Evolutionary conservation across 2,888 invertebrate species (phyloP).

Genomic region (Atethmia centrago): DNA sequence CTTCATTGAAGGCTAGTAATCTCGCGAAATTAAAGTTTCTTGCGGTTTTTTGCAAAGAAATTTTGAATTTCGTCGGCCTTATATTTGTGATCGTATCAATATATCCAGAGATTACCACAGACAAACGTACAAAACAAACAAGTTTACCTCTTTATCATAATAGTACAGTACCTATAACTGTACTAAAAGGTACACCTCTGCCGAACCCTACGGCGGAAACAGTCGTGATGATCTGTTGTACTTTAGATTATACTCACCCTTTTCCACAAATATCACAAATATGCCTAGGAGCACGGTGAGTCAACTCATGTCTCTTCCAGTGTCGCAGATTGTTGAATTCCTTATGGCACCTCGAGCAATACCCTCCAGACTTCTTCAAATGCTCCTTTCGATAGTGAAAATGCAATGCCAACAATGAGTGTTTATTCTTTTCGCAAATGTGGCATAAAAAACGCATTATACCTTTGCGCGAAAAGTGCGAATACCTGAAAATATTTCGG

Average conservation of each 20-base stretch:
- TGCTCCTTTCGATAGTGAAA: constrained; percentile 80
- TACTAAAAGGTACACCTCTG: background rate
- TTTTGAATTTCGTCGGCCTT: background rate
- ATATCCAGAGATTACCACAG: background rate
- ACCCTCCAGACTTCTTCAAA: constrained; percentile 75
- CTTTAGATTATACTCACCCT: constrained; percentile 66
- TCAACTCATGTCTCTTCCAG: constrained; percentile 73
- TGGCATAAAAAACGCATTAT: constrained; percentile 68
- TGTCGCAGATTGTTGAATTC: constrained; percentile 63
- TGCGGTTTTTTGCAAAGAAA: background rate
- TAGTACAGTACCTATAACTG: background rate
- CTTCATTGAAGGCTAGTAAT: background rate
- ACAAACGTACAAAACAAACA: background rate
- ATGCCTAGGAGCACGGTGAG: constrained; percentile 64
- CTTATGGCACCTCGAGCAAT: constrained; percentile 73
- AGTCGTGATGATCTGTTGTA: background rate
- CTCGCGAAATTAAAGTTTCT: background rate
- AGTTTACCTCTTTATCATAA: background rate
- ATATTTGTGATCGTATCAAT: background rate
- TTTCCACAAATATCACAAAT: constrained; percentile 77
- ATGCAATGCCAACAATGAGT: constrained; percentile 66
- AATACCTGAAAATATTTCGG: constrained; percentile 65
- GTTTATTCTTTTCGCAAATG: constrained; percentile 66
- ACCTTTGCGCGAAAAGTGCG: constrained; percentile 62
- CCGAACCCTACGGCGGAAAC: background rate